Percentiles rank a stretch among this genome's conserved stretches.
These are phyloP conservation scores for Manduca sexta DNA, from an alignment of 1,140 invertebrate genomes.

Conservation along the genomic window DNA sequence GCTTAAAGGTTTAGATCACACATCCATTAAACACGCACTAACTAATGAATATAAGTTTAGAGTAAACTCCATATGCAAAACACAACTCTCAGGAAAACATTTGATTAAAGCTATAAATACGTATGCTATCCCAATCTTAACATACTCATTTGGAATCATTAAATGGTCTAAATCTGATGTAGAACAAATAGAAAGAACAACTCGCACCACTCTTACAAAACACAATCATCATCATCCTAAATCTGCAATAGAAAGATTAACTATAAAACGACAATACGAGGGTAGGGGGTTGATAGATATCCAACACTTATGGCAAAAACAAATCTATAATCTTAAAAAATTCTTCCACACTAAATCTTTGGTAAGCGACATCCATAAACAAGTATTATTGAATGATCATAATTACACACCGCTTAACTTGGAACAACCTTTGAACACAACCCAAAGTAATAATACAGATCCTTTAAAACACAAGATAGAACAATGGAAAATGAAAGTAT, in stretches of 20 bases:
- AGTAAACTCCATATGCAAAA: constrained; percentile 12
- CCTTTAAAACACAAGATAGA: too few species aligned
- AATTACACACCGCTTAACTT: too few species aligned
- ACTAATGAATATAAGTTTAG: constrained; percentile 14
- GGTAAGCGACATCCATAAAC: too few species aligned
- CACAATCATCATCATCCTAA: constrained; percentile 20
- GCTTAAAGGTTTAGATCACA: constrained; percentile 14
- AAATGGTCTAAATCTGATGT: constrained; percentile 22
- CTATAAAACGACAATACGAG: constrained; percentile 11
- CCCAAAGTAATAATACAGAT: too few species aligned
- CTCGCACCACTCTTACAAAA: constrained; percentile 14
- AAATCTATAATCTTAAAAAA: constrained; percentile 7
- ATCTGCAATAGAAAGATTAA: constrained; percentile 20
- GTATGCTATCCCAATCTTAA: constrained; percentile 24
- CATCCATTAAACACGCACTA: constrained; percentile 17
- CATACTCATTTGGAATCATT: constrained; percentile 25
- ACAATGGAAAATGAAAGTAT: too few species aligned
- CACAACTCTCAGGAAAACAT: constrained; percentile 7
- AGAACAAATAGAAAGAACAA: constrained; percentile 13
- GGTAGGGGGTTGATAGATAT: constrained; percentile 20
- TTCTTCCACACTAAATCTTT: too few species aligned
- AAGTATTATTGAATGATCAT: too few species aligned
- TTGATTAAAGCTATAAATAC: constrained; percentile 28
- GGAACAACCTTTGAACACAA: too few species aligned
- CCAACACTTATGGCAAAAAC: constrained; percentile 10